These are phyloP conservation scores for Manacus vitellinus DNA, from an alignment of 2,113 vertebrate genomes.

Conservation along the genomic window DNA sequence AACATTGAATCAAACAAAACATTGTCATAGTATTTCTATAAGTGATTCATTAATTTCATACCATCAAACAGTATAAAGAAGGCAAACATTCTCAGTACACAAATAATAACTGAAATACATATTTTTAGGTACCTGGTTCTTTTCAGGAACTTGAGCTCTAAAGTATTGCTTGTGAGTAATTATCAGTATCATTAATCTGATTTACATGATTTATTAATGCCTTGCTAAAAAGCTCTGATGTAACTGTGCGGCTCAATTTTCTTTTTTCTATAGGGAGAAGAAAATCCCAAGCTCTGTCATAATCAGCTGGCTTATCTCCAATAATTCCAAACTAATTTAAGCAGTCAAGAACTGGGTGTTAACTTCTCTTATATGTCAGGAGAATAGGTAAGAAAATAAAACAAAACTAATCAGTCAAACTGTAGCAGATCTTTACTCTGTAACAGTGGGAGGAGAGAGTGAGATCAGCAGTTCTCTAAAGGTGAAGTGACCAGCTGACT, in stretches of 20 bases:
- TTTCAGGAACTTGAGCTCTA: neutral
- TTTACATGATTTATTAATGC: conserved; percentile 49
- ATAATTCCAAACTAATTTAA: neutral
- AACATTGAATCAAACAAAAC: neutral
- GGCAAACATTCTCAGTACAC: neutral
- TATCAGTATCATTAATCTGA: neutral
- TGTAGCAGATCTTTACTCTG: neutral
- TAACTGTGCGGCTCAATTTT: neutral
- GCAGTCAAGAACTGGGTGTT: neutral
- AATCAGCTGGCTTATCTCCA: neutral
- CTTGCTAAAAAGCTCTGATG: conserved; percentile 14
- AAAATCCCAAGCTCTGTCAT: neutral
- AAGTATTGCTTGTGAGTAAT: neutral
- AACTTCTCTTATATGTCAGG: neutral
- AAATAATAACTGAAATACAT: neutral
- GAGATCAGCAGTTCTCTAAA: conserved; percentile 34
- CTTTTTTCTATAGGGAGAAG: neutral
- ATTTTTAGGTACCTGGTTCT: neutral
- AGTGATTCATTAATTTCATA: neutral
- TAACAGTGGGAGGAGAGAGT: neutral
- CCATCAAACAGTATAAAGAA: neutral
- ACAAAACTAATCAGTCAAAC: neutral
- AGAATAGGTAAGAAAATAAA: conserved; percentile 3
- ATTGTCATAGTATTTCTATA: neutral
- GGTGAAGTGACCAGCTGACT: conserved; percentile 33